phyloP scores from a whole-genome alignment of 2,888 invertebrate species.

The Artemia sp. region DNA sequence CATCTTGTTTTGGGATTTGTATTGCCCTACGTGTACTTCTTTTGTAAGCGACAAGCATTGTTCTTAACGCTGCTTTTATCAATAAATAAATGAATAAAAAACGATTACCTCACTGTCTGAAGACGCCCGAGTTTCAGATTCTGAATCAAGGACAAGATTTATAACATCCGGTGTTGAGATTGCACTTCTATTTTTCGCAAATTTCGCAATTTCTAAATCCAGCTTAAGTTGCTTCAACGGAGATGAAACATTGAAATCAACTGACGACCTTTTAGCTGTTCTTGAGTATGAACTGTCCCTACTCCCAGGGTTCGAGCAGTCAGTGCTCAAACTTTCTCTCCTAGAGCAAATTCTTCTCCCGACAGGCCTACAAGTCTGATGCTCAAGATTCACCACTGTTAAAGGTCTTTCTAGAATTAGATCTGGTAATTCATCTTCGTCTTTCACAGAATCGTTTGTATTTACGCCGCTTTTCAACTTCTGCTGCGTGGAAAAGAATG shows the following conservation, averaged over 20 bases:
- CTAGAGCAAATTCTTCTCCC: background rate
- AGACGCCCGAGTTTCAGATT: background rate
- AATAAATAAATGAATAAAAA: no score
- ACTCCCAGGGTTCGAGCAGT: background rate
- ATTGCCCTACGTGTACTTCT: no score
- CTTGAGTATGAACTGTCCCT: background rate
- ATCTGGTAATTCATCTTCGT: slow-evolving; percentile 2
- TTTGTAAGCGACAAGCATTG: no score
- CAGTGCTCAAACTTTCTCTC: background rate
- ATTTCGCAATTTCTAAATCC: background rate
- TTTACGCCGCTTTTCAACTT: background rate
- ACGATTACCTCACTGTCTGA: slow-evolving; percentile 10
- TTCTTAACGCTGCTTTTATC: no score
- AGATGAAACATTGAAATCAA: background rate
- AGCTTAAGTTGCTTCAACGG: background rate
- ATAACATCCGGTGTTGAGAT: background rate
- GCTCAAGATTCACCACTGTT: background rate
- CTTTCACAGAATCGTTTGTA: background rate
- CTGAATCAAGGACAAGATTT: background rate
- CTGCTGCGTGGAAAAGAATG: background rate
- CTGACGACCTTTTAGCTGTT: background rate
- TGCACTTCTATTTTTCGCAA: background rate
- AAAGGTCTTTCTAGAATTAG: background rate
- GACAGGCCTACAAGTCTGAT: no score
- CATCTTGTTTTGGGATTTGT: no score